Percentiles rank a stretch among this genome's conserved stretches.
phyloP scores from a whole-genome alignment of 1,140 invertebrate genomes.

The Drosophila azteca region DNA sequence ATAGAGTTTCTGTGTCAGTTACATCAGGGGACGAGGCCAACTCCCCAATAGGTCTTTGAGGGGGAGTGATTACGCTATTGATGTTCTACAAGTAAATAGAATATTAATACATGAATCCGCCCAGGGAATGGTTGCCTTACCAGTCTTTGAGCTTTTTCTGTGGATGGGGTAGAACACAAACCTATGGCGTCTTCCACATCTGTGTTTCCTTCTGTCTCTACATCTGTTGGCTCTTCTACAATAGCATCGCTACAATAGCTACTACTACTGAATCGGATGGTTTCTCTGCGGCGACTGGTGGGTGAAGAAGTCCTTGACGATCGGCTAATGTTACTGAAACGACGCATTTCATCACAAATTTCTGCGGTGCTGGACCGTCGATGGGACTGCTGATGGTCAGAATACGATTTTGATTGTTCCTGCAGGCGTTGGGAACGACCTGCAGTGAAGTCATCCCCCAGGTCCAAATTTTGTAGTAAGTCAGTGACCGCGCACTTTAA shows the following conservation, averaged over 20 bases:
- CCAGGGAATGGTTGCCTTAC: neutral
- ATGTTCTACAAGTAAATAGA: too few species aligned
- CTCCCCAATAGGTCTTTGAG: too few species aligned
- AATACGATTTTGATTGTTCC: neutral
- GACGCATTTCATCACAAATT: constrained; percentile 15
- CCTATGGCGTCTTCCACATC: too few species aligned
- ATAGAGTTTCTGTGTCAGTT: too few species aligned
- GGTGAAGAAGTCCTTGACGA: neutral
- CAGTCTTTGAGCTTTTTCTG: neutral
- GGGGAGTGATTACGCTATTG: too few species aligned
- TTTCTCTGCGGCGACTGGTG: neutral
- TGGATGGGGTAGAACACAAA: neutral
- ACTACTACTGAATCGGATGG: neutral
- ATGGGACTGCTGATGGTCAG: neutral
- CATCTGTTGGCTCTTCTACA: too few species aligned
- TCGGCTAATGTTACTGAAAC: neutral
- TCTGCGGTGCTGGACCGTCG: constrained; percentile 14
- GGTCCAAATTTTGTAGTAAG: constrained; percentile 3
- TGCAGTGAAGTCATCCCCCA: neutral
- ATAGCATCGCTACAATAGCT: too few species aligned
- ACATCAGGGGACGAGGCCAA: too few species aligned
- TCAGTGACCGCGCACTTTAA: neutral
- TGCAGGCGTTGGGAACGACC: too few species aligned
- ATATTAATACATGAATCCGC: too few species aligned
- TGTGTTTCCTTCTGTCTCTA: neutral